Evolutionary conservation across 2,888 invertebrate species (phyloP).

Genomic region (Apodemia duryi): DNA sequence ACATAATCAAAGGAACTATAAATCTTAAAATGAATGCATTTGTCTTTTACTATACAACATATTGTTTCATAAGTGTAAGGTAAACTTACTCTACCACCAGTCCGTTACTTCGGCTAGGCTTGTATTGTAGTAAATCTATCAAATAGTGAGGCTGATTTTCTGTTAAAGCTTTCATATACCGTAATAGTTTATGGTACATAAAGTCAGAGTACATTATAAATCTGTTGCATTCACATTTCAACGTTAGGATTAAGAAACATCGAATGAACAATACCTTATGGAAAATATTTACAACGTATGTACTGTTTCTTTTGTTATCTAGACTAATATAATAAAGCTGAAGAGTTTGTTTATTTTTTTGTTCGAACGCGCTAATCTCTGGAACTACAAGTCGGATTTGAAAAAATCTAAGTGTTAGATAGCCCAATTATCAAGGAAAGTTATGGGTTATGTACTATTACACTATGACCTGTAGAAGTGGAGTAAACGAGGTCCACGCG

Average conservation of each 20-base stretch:
- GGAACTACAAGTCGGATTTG: no score
- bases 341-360: no score
- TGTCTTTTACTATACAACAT: not conserved
- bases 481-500: no score
- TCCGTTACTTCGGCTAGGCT: not conserved
- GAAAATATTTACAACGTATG: not conserved
- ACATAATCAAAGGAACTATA: no score
- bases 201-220: not conserved
- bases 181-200: slow-evolving; percentile 7
- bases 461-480: no score
- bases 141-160: not conserved
- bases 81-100: not conserved
- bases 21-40: no score
- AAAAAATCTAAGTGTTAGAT: no score
- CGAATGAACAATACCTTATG: not conserved
- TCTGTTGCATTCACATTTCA: not conserved
- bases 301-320: not conserved
- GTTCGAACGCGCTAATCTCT: no score
- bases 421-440: no score
- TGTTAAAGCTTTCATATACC: slow-evolving; percentile 10
- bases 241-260: no score
- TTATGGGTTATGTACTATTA: no score
- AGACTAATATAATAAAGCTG: no score
- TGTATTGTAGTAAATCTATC: slow-evolving; percentile 6
- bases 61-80: not conserved